Percentiles rank a stretch among this genome's conserved stretches.
phyloP scores from a whole-genome alignment of 2,888 invertebrate genomes.

The Dastarcus helophoroides region DNA sequence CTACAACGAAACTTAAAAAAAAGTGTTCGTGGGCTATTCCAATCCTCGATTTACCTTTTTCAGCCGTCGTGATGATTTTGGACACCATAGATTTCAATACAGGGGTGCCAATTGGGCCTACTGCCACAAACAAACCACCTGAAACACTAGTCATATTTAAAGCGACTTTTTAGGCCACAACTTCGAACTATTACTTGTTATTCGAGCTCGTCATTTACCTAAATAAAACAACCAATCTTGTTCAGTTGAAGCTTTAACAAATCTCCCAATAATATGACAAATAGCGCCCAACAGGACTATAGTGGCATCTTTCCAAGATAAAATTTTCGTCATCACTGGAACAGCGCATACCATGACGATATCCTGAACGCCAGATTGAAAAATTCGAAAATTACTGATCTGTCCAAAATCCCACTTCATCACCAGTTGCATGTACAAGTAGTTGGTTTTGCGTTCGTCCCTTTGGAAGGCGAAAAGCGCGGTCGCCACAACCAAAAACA shows the following conservation, averaged over 20 bases:
- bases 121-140: slow-evolving; percentile 61
- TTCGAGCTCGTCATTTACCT: too few species aligned
- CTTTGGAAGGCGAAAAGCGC: slow-evolving; percentile 71
- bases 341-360: slow-evolving; percentile 57
- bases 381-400: slow-evolving; percentile 61
- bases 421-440: slow-evolving; percentile 59
- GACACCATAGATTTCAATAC: slow-evolving; percentile 73
- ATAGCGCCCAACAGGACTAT: slow-evolving; percentile 63
- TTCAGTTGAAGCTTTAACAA: slow-evolving; percentile 53
- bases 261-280: slow-evolving; percentile 55
- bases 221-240: slow-evolving; percentile 49
- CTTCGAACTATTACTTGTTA: too few species aligned
- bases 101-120: slow-evolving; percentile 69
- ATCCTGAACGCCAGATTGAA: slow-evolving; percentile 60
- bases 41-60: slow-evolving; percentile 61
- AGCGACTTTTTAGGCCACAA: too few species aligned
- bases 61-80: slow-evolving; percentile 57
- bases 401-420: slow-evolving; percentile 59
- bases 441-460: slow-evolving; percentile 67
- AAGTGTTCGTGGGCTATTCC: too few species aligned
- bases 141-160: too few species aligned
- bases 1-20: too few species aligned
- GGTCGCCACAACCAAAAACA: slow-evolving; percentile 63
- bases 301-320: slow-evolving; percentile 58
- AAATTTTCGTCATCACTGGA: slow-evolving; percentile 56